These are phyloP conservation scores for Menidia beryllina DNA, from an alignment of 2,113 vertebrate genomes.

Conservation along the genomic window DNA sequence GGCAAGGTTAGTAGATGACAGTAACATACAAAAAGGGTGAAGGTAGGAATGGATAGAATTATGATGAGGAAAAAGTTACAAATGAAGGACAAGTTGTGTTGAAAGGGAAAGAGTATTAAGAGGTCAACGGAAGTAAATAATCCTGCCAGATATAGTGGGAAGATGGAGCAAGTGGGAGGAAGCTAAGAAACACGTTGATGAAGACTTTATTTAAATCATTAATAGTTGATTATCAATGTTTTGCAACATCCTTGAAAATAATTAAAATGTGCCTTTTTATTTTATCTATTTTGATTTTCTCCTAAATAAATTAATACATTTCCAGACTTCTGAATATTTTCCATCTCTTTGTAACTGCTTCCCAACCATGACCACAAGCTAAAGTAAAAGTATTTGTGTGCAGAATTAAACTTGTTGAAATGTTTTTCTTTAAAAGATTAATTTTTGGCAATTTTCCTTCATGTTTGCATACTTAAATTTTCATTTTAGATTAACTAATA, in stretches of 20 bases:
- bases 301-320: constrained; percentile 1
- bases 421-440: no score
- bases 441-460: no score
- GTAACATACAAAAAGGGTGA: constrained; percentile 8
- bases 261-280: constrained; percentile 23
- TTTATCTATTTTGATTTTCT: constrained; percentile 7
- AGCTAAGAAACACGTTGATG: constrained; percentile 27
- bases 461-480: background rate
- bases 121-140: constrained; percentile 22
- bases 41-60: background rate
- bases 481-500: no score
- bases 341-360: background rate
- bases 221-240: constrained; percentile 27
- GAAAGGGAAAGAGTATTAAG: constrained; percentile 3
- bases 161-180: constrained; percentile 23
- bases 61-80: background rate
- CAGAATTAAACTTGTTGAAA: no score
- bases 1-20: background rate
- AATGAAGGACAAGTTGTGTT: constrained; percentile 11
- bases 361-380: background rate
- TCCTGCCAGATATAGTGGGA: constrained; percentile 27
- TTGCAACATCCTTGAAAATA: constrained; percentile 17
- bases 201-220: constrained; percentile 32
- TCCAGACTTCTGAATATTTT: background rate
- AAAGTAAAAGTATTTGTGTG: no score